A percentile compares a stretch with the other conserved stretches of the same genome.
phyloP scores from a whole-genome alignment of 2,888 invertebrate species.

The Atherix ibis region DNA sequence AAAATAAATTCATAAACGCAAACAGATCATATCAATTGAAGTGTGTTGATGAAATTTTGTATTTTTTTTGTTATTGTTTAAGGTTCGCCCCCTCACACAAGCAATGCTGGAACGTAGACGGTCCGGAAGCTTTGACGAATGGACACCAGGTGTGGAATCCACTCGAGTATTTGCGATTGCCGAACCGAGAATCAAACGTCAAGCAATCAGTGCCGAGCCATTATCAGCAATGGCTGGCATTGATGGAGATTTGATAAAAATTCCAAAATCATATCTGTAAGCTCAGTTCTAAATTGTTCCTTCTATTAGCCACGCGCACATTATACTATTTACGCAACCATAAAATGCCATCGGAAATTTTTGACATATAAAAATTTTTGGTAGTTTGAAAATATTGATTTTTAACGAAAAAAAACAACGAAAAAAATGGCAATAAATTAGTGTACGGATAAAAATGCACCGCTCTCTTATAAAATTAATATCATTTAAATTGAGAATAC shows the following conservation, averaged over 20 bases:
- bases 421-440: no score
- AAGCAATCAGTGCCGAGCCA: slow-evolving; percentile 61
- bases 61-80: no score
- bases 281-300: slow-evolving; percentile 14
- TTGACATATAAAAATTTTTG: neutral
- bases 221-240: slow-evolving; percentile 38
- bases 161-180: slow-evolving; percentile 35
- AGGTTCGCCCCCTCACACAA: slow-evolving; percentile 44
- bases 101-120: slow-evolving; percentile 42
- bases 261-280: slow-evolving; percentile 53
- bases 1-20: no score
- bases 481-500: no score
- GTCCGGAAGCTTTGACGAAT: slow-evolving; percentile 31
- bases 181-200: slow-evolving; percentile 48
- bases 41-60: neutral
- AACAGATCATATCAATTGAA: no score
- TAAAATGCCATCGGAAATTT: neutral
- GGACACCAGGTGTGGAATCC: slow-evolving; percentile 38
- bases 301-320: no score
- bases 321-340: no score
- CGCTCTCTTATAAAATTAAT: no score
- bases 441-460: no score
- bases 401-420: no score
- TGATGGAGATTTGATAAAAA: slow-evolving; percentile 46
- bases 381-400: no score